phyloP scores from a whole-genome alignment of 2,113 vertebrate species.

The Hemiprocne comata region DNA sequence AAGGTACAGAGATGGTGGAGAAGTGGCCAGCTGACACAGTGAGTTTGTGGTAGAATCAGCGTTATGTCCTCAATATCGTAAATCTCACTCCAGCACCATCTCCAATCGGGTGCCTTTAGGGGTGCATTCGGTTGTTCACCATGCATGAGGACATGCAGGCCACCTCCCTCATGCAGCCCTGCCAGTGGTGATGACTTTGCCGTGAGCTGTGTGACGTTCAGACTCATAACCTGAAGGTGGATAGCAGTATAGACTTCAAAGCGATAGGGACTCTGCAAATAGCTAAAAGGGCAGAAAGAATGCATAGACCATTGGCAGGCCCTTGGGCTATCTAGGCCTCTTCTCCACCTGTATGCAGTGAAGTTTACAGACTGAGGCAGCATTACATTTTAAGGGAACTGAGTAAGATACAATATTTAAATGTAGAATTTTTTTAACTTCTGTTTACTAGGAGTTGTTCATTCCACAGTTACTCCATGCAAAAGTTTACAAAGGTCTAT shows the following conservation, averaged over 20 bases:
- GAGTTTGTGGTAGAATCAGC: background rate
- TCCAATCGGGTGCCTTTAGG: background rate
- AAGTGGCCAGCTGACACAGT: background rate
- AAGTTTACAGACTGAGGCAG: background rate
- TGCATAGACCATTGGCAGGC: background rate
- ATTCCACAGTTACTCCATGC: background rate
- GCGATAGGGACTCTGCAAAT: slow-evolving; percentile 24
- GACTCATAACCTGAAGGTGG: background rate
- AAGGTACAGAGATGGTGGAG: background rate
- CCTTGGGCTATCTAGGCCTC: background rate
- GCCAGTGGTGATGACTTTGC: background rate
- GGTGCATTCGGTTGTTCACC: background rate
- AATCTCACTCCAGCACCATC: background rate
- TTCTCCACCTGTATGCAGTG: background rate
- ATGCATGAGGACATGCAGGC: background rate
- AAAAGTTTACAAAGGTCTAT: background rate
- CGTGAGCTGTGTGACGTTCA: background rate
- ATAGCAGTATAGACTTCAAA: background rate
- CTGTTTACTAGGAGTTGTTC: background rate
- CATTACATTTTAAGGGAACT: background rate
- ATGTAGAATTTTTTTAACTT: background rate
- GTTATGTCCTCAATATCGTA: background rate
- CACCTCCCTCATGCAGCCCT: background rate
- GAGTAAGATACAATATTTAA: background rate
- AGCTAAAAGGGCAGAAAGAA: slow-evolving; percentile 14